Percentiles rank a stretch among this genome's conserved stretches.
Conservation (phyloP, 1,140 invertebrate species). For the Coelopa frigida region DNA sequence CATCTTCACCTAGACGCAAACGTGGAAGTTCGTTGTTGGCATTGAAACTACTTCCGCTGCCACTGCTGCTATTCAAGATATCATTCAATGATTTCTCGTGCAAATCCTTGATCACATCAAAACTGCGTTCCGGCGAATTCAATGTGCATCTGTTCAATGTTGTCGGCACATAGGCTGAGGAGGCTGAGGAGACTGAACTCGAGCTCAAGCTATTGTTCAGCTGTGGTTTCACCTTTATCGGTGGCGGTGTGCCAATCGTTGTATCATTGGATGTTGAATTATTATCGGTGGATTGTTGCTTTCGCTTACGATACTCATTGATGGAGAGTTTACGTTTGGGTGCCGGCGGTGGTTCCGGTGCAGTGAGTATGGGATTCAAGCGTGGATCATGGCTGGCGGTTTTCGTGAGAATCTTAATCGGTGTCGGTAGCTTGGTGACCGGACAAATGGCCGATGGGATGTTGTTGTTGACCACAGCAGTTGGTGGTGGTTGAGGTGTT, state of each 20-base stretch:
- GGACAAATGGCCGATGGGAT: not conserved
- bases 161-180: not conserved
- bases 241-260: not conserved
- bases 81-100: too few species aligned
- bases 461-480: not conserved
- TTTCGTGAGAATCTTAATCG: conserved; percentile 29
- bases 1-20: too few species aligned
- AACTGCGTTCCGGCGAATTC: conserved; percentile 13
- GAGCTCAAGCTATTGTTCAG: conserved; percentile 6
- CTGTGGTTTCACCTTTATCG: not conserved
- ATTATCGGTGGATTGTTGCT: conserved; percentile 14
- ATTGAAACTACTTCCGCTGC: conserved; percentile 10
- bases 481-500: conserved; percentile 3
- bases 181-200: not conserved
- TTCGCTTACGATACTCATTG: conserved; percentile 40
- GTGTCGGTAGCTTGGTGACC: not conserved
- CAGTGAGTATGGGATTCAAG: conserved; percentile 34
- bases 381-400: conserved; percentile 42
- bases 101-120: too few species aligned
- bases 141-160: conserved; percentile 10
- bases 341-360: conserved; percentile 35
- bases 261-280: not conserved
- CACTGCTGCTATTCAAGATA: conserved; percentile 10
- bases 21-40: conserved; percentile 3
- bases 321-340: conserved; percentile 43